Conservation (phyloP, 2,113 vertebrate species). For the Trichechus manatus region DNA sequence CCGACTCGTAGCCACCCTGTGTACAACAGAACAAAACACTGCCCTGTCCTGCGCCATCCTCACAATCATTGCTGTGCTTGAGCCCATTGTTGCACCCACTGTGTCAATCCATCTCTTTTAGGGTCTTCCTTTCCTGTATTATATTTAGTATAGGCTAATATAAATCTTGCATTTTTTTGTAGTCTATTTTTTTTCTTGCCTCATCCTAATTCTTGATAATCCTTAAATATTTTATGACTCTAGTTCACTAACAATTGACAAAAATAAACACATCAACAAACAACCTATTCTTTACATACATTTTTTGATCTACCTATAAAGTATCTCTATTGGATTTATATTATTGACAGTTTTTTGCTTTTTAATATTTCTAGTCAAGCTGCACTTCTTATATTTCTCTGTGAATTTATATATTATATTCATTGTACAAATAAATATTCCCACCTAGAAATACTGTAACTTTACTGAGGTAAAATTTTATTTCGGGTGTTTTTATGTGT, state of each 20-base stretch:
- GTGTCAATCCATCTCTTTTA: too few relatives aligned
- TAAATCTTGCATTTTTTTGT: background rate
- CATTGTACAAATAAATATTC: background rate
- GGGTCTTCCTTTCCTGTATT: too few relatives aligned
- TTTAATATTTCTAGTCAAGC: background rate
- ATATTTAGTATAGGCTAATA: background rate
- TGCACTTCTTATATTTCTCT: background rate
- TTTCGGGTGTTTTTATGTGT: background rate
- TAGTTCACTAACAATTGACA: background rate
- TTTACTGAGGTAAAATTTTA: constrained; percentile 27
- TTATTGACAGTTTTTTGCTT: constrained; percentile 1
- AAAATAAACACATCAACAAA: background rate
- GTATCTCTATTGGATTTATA: background rate
- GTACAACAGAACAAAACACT: too few relatives aligned
- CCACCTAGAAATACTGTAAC: constrained; percentile 34
- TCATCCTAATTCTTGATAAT: constrained; percentile 46
- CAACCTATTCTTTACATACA: background rate
- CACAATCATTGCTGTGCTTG: too few relatives aligned
- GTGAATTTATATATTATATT: constrained; percentile 5
- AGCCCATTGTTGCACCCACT: too few relatives aligned
- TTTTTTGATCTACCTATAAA: constrained; percentile 4
- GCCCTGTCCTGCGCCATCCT: too few relatives aligned
- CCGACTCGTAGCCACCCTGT: too few relatives aligned
- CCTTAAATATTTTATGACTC: background rate
- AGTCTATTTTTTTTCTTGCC: constrained; percentile 2